Conservation (phyloP, 2,113 vertebrate genomes). For the Machaerirhynchus nigripectus region DNA sequence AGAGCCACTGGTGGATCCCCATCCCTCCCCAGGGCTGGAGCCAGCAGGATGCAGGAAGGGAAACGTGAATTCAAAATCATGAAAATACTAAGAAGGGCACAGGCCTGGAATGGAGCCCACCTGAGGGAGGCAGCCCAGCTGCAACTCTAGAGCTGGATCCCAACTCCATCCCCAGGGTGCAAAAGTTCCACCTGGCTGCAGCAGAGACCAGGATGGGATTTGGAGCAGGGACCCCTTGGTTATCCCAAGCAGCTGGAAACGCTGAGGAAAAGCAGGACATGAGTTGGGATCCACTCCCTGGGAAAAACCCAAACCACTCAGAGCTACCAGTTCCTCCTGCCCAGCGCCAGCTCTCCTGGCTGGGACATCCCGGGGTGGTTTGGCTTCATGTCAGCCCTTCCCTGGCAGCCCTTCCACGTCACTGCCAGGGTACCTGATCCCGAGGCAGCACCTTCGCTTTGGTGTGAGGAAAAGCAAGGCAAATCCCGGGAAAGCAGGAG, state of each 20-base stretch:
- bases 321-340: not conserved
- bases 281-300: not conserved
- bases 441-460: not conserved
- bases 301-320: not conserved
- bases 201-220: not conserved
- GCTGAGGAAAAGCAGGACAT: accelerated
- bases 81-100: not conserved
- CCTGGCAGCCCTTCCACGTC: accelerated
- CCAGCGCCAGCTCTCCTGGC: not conserved
- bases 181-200: not conserved
- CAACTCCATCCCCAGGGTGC: not conserved
- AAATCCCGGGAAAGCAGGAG: not conserved
- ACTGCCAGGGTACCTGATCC: not conserved
- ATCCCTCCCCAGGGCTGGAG: not conserved
- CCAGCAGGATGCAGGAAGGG: not conserved
- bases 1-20: not conserved
- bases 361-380: not conserved
- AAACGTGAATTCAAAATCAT: not conserved
- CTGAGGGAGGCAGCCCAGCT: not conserved
- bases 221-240: accelerated
- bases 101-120: not conserved
- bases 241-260: not conserved
- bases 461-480: accelerated
- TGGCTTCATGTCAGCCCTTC: not conserved
- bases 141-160: not conserved